phyloP scores from a whole-genome alignment of 2,797 vertebrate species.

The Molothrus aeneus region DNA sequence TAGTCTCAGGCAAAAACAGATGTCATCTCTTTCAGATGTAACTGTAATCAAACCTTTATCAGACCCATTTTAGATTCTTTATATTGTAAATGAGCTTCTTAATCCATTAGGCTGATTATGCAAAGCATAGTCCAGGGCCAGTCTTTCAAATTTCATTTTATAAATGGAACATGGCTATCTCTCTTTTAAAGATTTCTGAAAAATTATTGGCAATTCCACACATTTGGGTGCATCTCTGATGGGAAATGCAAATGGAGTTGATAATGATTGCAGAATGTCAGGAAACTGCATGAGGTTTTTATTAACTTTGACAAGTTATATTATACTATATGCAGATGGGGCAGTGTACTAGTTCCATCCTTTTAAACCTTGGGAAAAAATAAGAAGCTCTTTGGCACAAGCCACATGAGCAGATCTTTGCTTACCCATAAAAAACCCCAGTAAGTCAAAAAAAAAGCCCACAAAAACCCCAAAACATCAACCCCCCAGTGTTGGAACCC shows the following conservation, averaged over 20 bases:
- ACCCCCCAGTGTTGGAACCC: accelerated
- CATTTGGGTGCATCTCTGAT: constrained; percentile 30
- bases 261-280: constrained; percentile 19
- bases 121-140: constrained; percentile 27
- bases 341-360: neutral
- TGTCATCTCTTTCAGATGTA: constrained; percentile 6
- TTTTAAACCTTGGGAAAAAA: neutral
- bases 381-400: neutral
- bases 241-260: constrained; percentile 55
- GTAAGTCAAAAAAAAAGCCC: accelerated
- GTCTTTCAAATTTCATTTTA: constrained; percentile 42
- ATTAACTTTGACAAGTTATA: constrained; percentile 1
- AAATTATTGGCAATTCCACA: neutral
- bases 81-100: constrained; percentile 49
- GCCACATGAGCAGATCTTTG: neutral
- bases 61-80: neutral
- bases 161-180: constrained; percentile 17
- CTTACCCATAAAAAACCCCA: neutral
- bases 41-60: constrained; percentile 46
- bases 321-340: neutral
- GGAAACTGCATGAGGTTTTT: constrained; percentile 1
- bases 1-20: constrained; percentile 18
- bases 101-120: constrained; percentile 58
- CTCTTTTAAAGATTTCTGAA: constrained; percentile 52
- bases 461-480: neutral